Evolutionary conservation across 2,797 vertebrate species (phyloP).

Genomic region (Falco naumanni): DNA sequence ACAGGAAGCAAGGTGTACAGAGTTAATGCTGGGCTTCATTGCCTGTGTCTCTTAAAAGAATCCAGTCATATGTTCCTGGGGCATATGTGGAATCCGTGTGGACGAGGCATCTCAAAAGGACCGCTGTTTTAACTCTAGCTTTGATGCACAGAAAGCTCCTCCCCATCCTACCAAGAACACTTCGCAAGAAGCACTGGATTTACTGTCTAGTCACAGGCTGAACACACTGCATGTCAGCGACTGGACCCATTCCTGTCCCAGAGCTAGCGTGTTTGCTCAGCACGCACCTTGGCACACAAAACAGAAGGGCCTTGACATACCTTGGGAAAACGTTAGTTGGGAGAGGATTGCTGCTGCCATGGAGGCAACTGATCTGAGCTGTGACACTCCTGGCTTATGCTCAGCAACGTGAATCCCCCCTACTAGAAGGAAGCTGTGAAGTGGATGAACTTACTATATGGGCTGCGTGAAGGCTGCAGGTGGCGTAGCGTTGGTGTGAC

Average conservation of each 20-base stretch:
- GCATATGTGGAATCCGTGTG: not conserved
- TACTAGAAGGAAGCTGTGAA: not conserved
- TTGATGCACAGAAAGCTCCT: not conserved
- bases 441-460: not conserved
- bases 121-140: not conserved
- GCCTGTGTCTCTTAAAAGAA: not conserved
- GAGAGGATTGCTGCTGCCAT: not conserved
- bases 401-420: not conserved
- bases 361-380: not conserved
- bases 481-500: not conserved
- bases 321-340: not conserved
- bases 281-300: fast-evolving
- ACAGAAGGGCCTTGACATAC: not conserved
- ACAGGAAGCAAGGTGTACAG: not conserved
- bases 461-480: not conserved
- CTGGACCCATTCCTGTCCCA: not conserved
- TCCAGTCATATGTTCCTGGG: not conserved
- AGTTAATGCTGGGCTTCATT: not conserved
- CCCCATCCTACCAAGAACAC: not conserved
- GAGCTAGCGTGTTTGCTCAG: fast-evolving
- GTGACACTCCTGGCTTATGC: not conserved
- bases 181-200: not conserved
- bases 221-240: fast-evolving
- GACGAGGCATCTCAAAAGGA: not conserved
- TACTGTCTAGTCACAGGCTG: not conserved